Conservation (phyloP, 2,888 invertebrate species). For the Deroplatys truncata region DNA sequence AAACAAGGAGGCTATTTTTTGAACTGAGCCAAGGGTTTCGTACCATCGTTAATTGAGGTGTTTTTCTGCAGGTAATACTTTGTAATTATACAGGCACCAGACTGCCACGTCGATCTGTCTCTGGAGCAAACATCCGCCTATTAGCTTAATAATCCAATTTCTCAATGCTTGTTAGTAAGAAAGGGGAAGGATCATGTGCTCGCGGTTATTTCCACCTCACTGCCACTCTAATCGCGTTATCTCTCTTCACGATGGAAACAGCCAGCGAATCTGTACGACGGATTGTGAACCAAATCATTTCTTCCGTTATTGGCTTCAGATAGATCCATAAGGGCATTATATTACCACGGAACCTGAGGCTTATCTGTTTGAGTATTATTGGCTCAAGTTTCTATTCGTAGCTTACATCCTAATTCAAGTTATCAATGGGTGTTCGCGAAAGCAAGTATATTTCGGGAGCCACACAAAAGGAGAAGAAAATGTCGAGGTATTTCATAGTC, state of each 20-base stretch:
- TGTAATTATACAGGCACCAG: background rate
- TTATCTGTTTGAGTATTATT: too few relatives aligned
- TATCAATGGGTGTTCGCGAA: too few relatives aligned
- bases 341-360: too few relatives aligned
- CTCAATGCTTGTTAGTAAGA: background rate
- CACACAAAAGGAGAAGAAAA: too few relatives aligned
- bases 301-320: background rate
- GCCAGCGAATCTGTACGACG: background rate
- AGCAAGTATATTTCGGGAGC: too few relatives aligned
- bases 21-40: background rate
- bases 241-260: background rate
- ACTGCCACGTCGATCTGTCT: background rate
- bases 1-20: background rate
- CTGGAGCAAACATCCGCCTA: background rate
- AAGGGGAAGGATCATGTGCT: background rate
- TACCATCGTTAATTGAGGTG: background rate
- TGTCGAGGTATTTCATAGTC: too few relatives aligned
- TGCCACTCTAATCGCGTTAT: background rate
- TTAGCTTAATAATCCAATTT: background rate
- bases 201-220: background rate
- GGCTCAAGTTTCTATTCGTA: too few relatives aligned
- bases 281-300: background rate
- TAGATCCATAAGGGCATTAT: too few relatives aligned
- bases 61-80: background rate
- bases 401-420: too few relatives aligned